Conservation (phyloP, 2,888 invertebrate genomes). For the Rotaria sp. region DNA sequence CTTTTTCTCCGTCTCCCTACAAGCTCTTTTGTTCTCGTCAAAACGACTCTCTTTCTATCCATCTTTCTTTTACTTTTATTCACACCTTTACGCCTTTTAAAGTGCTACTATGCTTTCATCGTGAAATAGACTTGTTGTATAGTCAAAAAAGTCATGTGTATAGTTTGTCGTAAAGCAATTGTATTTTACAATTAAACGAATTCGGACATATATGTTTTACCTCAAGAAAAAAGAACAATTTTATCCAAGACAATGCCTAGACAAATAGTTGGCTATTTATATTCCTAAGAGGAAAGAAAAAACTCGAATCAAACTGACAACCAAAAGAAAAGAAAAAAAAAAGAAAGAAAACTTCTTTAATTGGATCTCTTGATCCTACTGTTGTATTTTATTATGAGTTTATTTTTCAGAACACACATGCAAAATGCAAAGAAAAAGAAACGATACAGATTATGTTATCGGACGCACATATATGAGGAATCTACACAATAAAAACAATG, state of each 20-base stretch:
- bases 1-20: neutral
- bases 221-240: neutral
- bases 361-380: neutral
- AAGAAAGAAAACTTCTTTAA: neutral
- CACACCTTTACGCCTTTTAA: neutral
- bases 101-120: neutral
- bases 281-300: neutral
- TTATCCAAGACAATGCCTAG: neutral
- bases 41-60: neutral
- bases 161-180: neutral
- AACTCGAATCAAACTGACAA: neutral
- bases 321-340: neutral
- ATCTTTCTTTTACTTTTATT: neutral
- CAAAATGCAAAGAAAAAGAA: neutral
- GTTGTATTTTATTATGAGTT: slow-evolving; percentile 5
- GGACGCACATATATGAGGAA: neutral
- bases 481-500: neutral
- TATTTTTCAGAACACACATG: slow-evolving; percentile 6
- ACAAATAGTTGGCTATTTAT: neutral
- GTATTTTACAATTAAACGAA: neutral
- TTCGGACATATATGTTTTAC: neutral
- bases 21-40: neutral
- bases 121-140: neutral
- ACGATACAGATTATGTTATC: neutral
- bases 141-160: neutral